Conservation (phyloP, 2,888 invertebrate species). For the Campaea margaritaria region DNA sequence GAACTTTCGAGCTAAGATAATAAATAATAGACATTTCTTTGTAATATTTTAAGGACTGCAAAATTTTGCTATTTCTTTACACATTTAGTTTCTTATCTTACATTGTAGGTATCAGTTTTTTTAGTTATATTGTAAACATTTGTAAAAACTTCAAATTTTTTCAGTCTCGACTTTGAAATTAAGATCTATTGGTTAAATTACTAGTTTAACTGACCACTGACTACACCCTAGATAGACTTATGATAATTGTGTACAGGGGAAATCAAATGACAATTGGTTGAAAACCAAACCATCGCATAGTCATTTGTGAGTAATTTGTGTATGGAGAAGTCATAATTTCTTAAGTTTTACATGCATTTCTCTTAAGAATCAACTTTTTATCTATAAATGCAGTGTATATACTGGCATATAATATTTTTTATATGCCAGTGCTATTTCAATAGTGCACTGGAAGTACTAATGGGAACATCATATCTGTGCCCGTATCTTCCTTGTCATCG, state of each 20-base stretch:
- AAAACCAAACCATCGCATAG: conserved; percentile 36
- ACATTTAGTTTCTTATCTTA: conserved; percentile 59
- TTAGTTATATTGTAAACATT: conserved; percentile 53
- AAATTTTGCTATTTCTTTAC: conserved; percentile 76
- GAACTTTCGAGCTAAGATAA: conserved; percentile 64
- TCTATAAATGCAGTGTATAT: too few relatives aligned
- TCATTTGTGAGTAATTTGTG: conserved; percentile 40
- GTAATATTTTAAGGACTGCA: conserved; percentile 74
- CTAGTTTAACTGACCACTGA: conserved; percentile 36
- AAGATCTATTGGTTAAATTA: conserved; percentile 38
- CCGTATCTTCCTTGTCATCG: conserved; percentile 13
- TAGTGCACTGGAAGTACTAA: conserved; percentile 38
- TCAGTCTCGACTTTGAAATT: conserved; percentile 51
- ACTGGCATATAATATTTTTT: too few relatives aligned
- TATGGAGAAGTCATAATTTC: conserved; percentile 56
- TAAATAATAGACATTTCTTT: conserved; percentile 64
- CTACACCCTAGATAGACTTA: conserved; percentile 48
- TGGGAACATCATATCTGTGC: conserved; percentile 10
- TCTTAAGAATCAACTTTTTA: conserved; percentile 65
- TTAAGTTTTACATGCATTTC: conserved; percentile 59
- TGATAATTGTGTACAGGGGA: conserved; percentile 55
- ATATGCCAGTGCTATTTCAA: conserved; percentile 45
- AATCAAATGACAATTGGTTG: conserved; percentile 55
- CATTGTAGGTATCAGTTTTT: conserved; percentile 60
- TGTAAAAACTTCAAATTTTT: conserved; percentile 54